Evolutionary conservation across 1,140 invertebrate species (phyloP).

Genomic region (Plodia interpunctella): DNA sequence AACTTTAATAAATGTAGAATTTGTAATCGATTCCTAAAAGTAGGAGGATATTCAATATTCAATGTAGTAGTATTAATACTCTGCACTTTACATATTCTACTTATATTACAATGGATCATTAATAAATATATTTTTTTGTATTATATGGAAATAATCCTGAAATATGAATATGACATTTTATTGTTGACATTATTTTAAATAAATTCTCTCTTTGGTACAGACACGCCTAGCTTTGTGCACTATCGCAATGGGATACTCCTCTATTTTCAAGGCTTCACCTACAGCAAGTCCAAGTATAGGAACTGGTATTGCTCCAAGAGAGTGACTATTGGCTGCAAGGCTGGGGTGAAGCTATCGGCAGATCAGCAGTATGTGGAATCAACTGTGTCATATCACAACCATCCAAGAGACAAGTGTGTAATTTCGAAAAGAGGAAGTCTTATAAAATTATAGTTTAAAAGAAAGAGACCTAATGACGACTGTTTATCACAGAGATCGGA

Average conservation of each 20-base stretch:
- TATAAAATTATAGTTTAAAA: neutral
- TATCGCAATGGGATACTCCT: neutral
- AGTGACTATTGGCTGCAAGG: slow-evolving; percentile 1
- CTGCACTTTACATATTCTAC: too few relatives aligned
- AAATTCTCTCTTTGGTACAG: neutral
- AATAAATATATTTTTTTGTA: too few relatives aligned
- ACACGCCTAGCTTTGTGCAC: neutral
- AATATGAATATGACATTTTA: too few relatives aligned
- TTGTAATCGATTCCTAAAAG: too few relatives aligned
- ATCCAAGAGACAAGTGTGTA: neutral
- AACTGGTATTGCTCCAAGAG: slow-evolving; percentile 9
- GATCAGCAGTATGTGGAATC: neutral
- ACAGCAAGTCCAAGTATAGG: neutral
- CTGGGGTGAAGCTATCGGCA: neutral
- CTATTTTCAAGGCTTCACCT: neutral
- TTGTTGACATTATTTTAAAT: too few relatives aligned
- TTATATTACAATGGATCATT: too few relatives aligned
- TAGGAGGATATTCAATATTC: too few relatives aligned
- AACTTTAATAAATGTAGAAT: neutral
- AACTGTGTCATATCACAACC: neutral
- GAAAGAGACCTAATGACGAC: too few relatives aligned
- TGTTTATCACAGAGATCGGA: too few relatives aligned
- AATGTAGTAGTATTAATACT: too few relatives aligned
- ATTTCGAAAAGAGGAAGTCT: neutral
- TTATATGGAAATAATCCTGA: too few relatives aligned